A percentile compares a stretch with the other conserved stretches of the same genome.
These are phyloP conservation scores for Apogon hyalosoma DNA, from an alignment of 2,797 vertebrate genomes.

Conservation along the genomic window DNA sequence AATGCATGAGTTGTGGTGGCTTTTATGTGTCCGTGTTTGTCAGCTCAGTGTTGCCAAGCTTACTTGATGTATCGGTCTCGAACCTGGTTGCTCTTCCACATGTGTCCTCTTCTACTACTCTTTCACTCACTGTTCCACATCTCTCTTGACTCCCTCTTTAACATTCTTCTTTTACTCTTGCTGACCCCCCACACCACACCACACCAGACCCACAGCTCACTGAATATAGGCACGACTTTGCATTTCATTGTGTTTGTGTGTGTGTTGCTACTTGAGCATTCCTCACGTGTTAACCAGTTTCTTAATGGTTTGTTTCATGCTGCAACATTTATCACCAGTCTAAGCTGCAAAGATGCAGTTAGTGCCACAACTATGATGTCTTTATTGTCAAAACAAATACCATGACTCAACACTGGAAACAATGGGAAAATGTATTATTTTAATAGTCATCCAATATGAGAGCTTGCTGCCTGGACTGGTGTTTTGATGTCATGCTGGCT, in stretches of 20 bases:
- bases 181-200: background rate
- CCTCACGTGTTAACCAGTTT: slow-evolving; percentile 24
- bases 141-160: background rate
- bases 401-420: background rate
- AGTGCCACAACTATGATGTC: background rate
- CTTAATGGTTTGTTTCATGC: slow-evolving; percentile 35
- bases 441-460: background rate
- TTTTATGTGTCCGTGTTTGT: slow-evolving; percentile 43
- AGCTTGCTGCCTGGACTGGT: slow-evolving; percentile 66
- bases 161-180: slow-evolving; percentile 1
- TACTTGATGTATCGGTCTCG: slow-evolving; percentile 15
- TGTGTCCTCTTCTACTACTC: slow-evolving; percentile 1
- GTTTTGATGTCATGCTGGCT: slow-evolving; percentile 31
- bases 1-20: slow-evolving; percentile 59
- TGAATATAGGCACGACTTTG: slow-evolving; percentile 44
- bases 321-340: slow-evolving; percentile 51
- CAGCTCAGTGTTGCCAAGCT: slow-evolving; percentile 30
- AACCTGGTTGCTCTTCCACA: slow-evolving; percentile 2
- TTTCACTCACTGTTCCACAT: background rate
- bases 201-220: background rate
- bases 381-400: background rate
- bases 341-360: slow-evolving; percentile 52
- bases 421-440: no score
- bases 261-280: slow-evolving; percentile 37
- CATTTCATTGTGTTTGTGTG: slow-evolving; percentile 31